A percentile compares a stretch with the other conserved stretches of the same genome.
Evolutionary conservation across 2,113 vertebrate genomes (phyloP).

Genomic region (Nansenia antarctica): DNA sequence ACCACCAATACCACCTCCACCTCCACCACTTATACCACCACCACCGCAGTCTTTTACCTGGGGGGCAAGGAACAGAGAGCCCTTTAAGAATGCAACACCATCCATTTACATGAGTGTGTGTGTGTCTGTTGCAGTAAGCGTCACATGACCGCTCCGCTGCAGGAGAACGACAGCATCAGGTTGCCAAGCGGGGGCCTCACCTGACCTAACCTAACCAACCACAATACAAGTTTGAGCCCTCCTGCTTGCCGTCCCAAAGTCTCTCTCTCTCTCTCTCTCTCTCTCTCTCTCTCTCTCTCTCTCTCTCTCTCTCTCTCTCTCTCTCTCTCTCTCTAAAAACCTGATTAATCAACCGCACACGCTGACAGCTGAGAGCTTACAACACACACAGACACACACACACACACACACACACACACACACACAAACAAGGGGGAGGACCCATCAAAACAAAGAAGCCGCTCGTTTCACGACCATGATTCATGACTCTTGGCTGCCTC

Average conservation of each 20-base stretch:
- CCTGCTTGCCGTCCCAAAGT: not conserved
- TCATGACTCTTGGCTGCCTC: slow-evolving; percentile 1
- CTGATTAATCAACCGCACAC: not conserved
- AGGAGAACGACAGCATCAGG: not conserved
- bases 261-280: no score
- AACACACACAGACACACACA: no score
- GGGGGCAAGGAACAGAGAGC: not conserved
- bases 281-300: no score
- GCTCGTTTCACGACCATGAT: slow-evolving; percentile 4
- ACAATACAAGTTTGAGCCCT: not conserved
- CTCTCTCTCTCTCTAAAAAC: no score
- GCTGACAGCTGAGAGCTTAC: not conserved
- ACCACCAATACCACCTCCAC: no score
- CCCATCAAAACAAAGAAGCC: slow-evolving; percentile 25
- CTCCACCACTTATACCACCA: no score
- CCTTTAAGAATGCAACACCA: not conserved
- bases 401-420: no score
- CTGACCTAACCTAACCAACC: slow-evolving; percentile 5
- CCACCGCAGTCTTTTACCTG: slow-evolving; percentile 11
- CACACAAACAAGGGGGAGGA: slow-evolving; percentile 22
- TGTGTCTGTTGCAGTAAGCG: slow-evolving; percentile 1
- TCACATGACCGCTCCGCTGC: not conserved
- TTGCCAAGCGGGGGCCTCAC: not conserved
- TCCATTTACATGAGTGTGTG: not conserved
- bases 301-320: no score